These are phyloP conservation scores for Eudemis profundana DNA, from an alignment of 2,888 invertebrate species.

Conservation along the genomic window DNA sequence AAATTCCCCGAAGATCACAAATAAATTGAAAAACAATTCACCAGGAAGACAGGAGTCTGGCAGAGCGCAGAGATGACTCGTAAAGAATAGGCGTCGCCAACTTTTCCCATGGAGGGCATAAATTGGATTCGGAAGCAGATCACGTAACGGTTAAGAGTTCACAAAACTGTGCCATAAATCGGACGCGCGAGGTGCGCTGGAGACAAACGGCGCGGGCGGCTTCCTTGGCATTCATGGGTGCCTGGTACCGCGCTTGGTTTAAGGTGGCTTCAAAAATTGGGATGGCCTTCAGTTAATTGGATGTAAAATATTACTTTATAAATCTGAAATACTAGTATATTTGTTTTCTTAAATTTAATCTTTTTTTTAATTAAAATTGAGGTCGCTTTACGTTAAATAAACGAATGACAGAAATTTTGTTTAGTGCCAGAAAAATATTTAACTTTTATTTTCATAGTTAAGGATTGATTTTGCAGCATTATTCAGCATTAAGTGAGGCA, in stretches of 20 bases:
- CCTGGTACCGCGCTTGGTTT: slow-evolving; percentile 27
- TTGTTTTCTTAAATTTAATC: too few relatives aligned
- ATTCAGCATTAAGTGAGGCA: not conserved
- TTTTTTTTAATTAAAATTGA: too few relatives aligned
- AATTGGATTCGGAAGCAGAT: slow-evolving; percentile 85
- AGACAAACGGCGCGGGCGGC: slow-evolving; percentile 76
- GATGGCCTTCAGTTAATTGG: not conserved
- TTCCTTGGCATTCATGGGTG: slow-evolving; percentile 30
- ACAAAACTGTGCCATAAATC: slow-evolving; percentile 85
- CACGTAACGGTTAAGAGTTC: slow-evolving; percentile 85
- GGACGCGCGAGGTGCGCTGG: slow-evolving; percentile 83
- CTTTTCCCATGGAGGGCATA: slow-evolving; percentile 82
- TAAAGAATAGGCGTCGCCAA: slow-evolving; percentile 80
- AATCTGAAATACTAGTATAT: too few relatives aligned
- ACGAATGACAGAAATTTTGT: not conserved
- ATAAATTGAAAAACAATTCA: slow-evolving; percentile 54
- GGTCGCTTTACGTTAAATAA: too few relatives aligned
- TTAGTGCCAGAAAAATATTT: too few relatives aligned
- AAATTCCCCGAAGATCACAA: not conserved
- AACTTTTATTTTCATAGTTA: too few relatives aligned
- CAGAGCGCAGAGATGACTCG: slow-evolving; percentile 71
- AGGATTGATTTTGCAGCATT: too few relatives aligned
- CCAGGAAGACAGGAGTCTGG: slow-evolving; percentile 55
- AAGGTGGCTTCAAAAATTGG: slow-evolving; percentile 10
- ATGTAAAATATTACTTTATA: too few relatives aligned